phyloP scores from a whole-genome alignment of 2,888 invertebrate species.

The Drosophila recens region DNA sequence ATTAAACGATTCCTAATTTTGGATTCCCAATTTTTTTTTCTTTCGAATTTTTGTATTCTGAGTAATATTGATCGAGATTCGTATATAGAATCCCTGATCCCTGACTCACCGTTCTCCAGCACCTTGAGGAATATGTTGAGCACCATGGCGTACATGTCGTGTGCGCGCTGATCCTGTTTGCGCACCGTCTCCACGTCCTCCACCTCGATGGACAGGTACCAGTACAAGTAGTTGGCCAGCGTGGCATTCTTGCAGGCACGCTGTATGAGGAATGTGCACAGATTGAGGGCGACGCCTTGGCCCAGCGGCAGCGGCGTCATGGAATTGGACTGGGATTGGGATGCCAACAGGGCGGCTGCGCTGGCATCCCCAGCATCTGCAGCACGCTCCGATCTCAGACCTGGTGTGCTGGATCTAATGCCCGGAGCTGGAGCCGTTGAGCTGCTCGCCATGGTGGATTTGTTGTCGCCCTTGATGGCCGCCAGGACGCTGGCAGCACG shows the following conservation, averaged over 20 bases:
- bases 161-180: conserved; percentile 90
- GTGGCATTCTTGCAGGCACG: conserved; percentile 95
- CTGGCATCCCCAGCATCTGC: conserved; percentile 48
- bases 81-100: no score
- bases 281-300: conserved; percentile 87
- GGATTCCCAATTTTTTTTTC: no score
- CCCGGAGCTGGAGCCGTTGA: conserved; percentile 30
- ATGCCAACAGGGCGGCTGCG: conserved; percentile 18
- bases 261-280: conserved; percentile 95
- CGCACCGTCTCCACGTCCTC: conserved; percentile 92
- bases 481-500: conserved; percentile 51
- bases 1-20: no score
- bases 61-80: no score
- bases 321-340: conserved; percentile 84
- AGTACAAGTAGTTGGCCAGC: conserved; percentile 98
- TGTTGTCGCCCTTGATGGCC: conserved; percentile 59
- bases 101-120: conserved; percentile 87
- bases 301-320: conserved; percentile 86
- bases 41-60: no score
- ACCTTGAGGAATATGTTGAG: conserved; percentile 93
- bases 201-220: conserved; percentile 98
- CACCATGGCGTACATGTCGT: conserved; percentile 95
- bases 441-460: conserved; percentile 48
- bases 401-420: conserved; percentile 62
- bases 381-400: conserved; percentile 40